phyloP scores from a whole-genome alignment of 2,888 invertebrate species.

The Phyllotreta cruciferae region DNA sequence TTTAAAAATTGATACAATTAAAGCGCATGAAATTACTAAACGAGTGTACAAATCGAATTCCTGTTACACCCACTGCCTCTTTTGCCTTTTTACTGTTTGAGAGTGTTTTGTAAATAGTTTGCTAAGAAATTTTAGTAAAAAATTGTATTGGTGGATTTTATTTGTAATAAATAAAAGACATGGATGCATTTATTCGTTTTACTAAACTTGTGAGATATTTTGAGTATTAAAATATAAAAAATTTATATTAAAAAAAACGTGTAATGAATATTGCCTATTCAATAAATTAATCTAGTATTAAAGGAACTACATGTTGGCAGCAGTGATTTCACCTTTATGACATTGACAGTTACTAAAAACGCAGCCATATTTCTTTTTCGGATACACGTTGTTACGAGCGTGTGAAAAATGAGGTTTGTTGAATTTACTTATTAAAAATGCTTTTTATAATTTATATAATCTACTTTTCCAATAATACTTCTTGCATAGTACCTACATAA shows the following conservation, averaged over 20 bases:
- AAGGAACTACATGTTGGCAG: not conserved
- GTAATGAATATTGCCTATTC: too few species aligned
- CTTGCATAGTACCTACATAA: not conserved
- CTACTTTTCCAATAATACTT: not conserved
- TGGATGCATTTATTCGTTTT: too few species aligned
- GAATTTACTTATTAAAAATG: conserved; percentile 15
- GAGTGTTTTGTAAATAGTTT: too few species aligned
- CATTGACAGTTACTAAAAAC: not conserved
- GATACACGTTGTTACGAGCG: conserved; percentile 44
- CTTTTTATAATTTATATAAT: conserved; percentile 4
- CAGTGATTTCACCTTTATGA: not conserved
- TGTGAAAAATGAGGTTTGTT: conserved; percentile 45
- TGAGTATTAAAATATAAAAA: not conserved
- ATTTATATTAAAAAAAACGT: not conserved
- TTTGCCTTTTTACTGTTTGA: too few species aligned
- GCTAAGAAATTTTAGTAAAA: too few species aligned
- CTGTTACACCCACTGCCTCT: not conserved
- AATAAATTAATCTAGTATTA: not conserved
- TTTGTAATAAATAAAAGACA: too few species aligned
- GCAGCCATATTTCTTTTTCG: conserved; percentile 36
- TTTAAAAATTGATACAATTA: conserved; percentile 10
- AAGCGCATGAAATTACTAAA: conserved; percentile 4
- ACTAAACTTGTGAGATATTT: not conserved
- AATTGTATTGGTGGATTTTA: too few species aligned
- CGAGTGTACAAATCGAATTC: conserved; percentile 3